Conservation (phyloP, 2,888 invertebrate genomes). For the Apamea monoglypha region DNA sequence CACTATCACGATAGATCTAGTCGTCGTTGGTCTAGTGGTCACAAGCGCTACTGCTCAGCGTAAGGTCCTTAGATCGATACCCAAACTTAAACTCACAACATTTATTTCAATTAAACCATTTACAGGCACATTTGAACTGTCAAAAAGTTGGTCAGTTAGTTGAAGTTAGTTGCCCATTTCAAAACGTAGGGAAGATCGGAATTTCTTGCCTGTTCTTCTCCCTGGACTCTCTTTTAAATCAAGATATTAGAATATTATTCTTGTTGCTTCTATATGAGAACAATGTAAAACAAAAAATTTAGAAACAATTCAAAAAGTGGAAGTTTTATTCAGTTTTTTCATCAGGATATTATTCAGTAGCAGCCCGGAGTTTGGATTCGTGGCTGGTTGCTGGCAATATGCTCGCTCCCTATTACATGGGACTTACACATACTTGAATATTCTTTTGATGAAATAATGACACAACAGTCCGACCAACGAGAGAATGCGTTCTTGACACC, state of each 20-base stretch:
- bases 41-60: not conserved
- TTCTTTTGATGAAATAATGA: not conserved
- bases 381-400: not conserved
- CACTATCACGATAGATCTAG: not conserved
- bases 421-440: not conserved
- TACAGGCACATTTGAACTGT: not conserved
- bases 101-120: not conserved
- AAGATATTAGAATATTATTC: not conserved
- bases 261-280: not conserved
- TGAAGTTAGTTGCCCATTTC: not conserved
- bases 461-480: not conserved
- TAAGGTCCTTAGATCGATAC: not conserved
- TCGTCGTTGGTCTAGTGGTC: not conserved
- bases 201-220: too few species aligned
- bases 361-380: fast-evolving
- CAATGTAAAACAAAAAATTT: not conserved
- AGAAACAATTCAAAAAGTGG: not conserved
- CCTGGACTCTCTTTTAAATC: not conserved
- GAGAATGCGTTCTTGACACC: not conserved
- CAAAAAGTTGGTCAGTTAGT: not conserved
- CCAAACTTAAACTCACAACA: not conserved
- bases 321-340: not conserved
- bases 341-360: too few species aligned
- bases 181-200: too few species aligned
- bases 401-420: too few species aligned